These are phyloP conservation scores for Ophioderma brevispina DNA, from an alignment of 35 echinoderm and acorn worm species.

Conservation along the genomic window DNA sequence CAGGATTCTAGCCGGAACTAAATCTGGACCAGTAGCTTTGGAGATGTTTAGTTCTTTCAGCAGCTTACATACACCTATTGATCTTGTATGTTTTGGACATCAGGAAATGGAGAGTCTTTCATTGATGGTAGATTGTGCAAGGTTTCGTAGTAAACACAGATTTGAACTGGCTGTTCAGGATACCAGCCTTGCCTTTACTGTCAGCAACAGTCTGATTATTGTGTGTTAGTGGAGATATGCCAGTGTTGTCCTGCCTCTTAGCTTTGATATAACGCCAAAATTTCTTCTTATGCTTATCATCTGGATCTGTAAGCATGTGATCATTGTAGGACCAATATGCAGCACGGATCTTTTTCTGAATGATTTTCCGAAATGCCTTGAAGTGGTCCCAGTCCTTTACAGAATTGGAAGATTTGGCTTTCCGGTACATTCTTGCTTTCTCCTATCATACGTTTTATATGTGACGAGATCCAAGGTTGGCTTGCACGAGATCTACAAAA, in stretches of 20 bases:
- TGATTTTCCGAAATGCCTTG: slow-evolving; percentile 37
- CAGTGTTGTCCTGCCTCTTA: slow-evolving; percentile 26
- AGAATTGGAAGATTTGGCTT: slow-evolving; percentile 33
- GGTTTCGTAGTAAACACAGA: slow-evolving; percentile 49
- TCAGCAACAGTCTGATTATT: slow-evolving; percentile 20
- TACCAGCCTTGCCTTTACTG: slow-evolving; percentile 37
- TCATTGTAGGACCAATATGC: slow-evolving; percentile 42
- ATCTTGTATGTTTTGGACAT: slow-evolving; percentile 29
- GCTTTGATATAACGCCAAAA: slow-evolving; percentile 56
- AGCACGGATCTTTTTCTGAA: slow-evolving; percentile 40
- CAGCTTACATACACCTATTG: slow-evolving; percentile 27
- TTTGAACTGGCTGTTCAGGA: slow-evolving; percentile 41
- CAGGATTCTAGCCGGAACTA: slow-evolving; percentile 36
- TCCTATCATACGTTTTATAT: slow-evolving; percentile 49
- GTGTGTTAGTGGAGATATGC: slow-evolving; percentile 19
- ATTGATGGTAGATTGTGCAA: slow-evolving; percentile 31
- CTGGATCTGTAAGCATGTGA: slow-evolving; percentile 20
- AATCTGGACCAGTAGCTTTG: slow-evolving; percentile 63
- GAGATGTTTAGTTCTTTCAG: slow-evolving; percentile 45
- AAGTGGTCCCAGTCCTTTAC: slow-evolving; percentile 31
- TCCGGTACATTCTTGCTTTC: slow-evolving; percentile 51
- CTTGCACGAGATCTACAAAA: slow-evolving; percentile 1
- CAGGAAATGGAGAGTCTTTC: slow-evolving; percentile 20
- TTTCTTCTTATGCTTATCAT: slow-evolving; percentile 44
- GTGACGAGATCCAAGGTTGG: slow-evolving; percentile 35